Base-by-base conservation (phyloP, 2,888 invertebrate genomes). In the Xestia rhomboidea region DNA sequence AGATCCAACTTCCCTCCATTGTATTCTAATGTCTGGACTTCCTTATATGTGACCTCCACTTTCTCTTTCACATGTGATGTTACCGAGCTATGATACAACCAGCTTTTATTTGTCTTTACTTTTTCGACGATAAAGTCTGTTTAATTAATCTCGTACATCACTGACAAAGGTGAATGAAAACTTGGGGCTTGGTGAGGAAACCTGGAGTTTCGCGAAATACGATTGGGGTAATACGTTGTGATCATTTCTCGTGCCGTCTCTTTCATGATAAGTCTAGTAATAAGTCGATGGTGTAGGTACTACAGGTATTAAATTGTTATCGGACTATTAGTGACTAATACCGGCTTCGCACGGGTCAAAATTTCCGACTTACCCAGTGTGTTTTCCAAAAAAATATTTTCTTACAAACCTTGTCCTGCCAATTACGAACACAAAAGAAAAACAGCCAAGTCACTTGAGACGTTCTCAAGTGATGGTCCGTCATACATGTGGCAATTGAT, bases 1-100 rank as follows among this genome's bases (percentile, higher is more conserved):
- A 34, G 49, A 62, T 76, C 18, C n/a, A 63, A 75, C 76, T 71
- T 63, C 68, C 41, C n/a, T n/a, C 49, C 27, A 77, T 77, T 77
- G 76, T 71, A 54, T 77, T 79, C 71, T 69, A 78, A 77, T 69
- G 49, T n/a, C 24, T 62, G 38, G 30, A 68, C 30, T 67, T 60
- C 57, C 57, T 38, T 49, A 41, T 30, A 15, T 30, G n/a, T 21
- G 51, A 54, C 21, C 41, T 41, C 21, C n/a, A 38, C 71, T 77
- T 79, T 77, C 62, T 10, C 34, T 38, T 46, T 69, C 27, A 51
- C 41, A 24, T 51, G 44, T 10, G 69, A 78, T 77, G 41, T 68
- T 51, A 46, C 67, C 49, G 4, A 41, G 21, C 7, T n/a, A 21
- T 5, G 30, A 46, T 38, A 46, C 18, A 2, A 38, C 7, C 15